Percentiles rank a stretch among this genome's conserved stretches.
Conservation (phyloP, 2,888 invertebrate species). For the Miltochrista miniata region DNA sequence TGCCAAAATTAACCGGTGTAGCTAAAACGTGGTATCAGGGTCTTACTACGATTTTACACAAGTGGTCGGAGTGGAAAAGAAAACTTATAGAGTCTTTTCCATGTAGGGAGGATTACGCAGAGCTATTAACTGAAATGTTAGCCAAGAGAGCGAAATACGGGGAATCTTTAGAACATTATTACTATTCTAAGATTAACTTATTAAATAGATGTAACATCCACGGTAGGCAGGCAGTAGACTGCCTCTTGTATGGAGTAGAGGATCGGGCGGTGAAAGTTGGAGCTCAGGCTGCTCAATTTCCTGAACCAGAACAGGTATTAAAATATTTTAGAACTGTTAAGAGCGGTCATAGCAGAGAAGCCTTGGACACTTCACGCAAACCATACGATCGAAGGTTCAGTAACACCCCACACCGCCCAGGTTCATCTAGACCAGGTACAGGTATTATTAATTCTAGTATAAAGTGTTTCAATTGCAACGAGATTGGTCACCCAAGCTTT, state of each 20-base stretch:
- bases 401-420: no score
- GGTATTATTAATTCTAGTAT: background rate
- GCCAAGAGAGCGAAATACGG: background rate
- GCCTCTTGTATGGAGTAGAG: background rate
- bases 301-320: no score
- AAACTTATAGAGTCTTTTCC: background rate
- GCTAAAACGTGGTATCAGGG: conserved; percentile 4
- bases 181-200: background rate
- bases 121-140: background rate
- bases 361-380: background rate
- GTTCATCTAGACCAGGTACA: background rate
- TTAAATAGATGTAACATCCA: background rate
- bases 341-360: background rate
- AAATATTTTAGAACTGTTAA: background rate
- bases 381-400: background rate
- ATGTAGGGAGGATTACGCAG: background rate
- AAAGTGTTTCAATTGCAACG: background rate
- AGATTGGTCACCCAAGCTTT: background rate
- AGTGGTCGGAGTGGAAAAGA: background rate
- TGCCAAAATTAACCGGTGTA: background rate
- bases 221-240: background rate
- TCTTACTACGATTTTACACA: background rate
- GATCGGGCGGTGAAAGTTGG: background rate
- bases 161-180: conserved; percentile 1
- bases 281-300: no score